Conservation (phyloP, 2,888 invertebrate genomes). For the Troilus luridus region DNA sequence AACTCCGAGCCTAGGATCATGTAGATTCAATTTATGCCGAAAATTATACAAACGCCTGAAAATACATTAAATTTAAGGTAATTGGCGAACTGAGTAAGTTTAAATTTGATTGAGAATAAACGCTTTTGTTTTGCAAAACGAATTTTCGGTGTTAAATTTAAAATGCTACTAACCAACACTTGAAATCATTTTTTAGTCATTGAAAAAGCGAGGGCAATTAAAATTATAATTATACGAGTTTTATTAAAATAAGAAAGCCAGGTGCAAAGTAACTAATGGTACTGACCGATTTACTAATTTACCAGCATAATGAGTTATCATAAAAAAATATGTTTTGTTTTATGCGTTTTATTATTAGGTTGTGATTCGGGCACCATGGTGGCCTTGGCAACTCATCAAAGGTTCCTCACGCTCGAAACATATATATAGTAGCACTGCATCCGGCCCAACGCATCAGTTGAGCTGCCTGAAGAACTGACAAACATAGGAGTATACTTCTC, state of each 20-base stretch:
- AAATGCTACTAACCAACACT: too few relatives aligned
- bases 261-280: background rate
- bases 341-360: background rate
- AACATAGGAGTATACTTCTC: background rate
- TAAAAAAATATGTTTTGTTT: background rate
- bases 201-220: too few relatives aligned
- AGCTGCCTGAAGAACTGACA: background rate
- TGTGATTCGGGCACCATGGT: background rate
- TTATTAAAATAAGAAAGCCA: background rate
- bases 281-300: background rate
- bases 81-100: too few relatives aligned
- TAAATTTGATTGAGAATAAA: too few relatives aligned
- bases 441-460: background rate
- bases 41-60: too few relatives aligned
- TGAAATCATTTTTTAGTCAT: too few relatives aligned
- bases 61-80: too few relatives aligned
- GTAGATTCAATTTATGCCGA: too few relatives aligned
- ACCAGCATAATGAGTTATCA: background rate
- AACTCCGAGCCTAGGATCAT: too few relatives aligned
- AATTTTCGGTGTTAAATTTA: too few relatives aligned
- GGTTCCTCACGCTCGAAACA: background rate
- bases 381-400: slow-evolving; percentile 16
- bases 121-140: too few relatives aligned
- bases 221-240: too few relatives aligned
- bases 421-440: background rate